Conservation (phyloP, 2,888 invertebrate genomes). For the Mythimna albipuncta region DNA sequence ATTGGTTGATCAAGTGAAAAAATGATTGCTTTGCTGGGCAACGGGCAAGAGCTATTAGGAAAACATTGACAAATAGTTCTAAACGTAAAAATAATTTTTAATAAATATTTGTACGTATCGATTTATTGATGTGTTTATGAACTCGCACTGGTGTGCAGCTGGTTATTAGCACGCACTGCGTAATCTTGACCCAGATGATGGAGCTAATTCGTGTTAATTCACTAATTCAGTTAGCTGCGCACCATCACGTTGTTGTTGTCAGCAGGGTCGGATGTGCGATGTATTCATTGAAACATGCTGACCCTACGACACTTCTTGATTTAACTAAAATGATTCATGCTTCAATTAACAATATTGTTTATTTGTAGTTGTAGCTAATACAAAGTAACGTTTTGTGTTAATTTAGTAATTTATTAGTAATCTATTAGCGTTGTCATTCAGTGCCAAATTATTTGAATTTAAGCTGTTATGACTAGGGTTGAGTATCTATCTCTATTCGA, state of each 20-base stretch:
- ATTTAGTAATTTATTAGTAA: not conserved
- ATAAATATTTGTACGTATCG: slow-evolving; percentile 1
- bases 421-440: not conserved
- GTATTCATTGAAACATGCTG: slow-evolving; percentile 49
- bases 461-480: not conserved
- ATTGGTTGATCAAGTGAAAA: slow-evolving; percentile 6
- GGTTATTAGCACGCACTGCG: slow-evolving; percentile 67
- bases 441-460: not conserved
- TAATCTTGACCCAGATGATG: slow-evolving; percentile 84
- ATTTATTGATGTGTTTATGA: slow-evolving; percentile 25
- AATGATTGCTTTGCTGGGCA: slow-evolving; percentile 1
- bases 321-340: slow-evolving; percentile 14
- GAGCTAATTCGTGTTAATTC: slow-evolving; percentile 78
- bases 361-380: slow-evolving; percentile 12
- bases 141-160: slow-evolving; percentile 25
- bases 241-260: slow-evolving; percentile 65
- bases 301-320: slow-evolving; percentile 41
- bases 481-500: not conserved
- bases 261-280: slow-evolving; percentile 42
- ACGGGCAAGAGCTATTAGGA: not conserved
- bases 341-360: slow-evolving; percentile 1
- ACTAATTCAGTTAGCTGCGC: slow-evolving; percentile 66
- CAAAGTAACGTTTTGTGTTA: slow-evolving; percentile 17
- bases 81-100: slow-evolving; percentile 2
- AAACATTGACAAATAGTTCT: slow-evolving; percentile 9